Evolutionary conservation across 2,113 vertebrate genomes (phyloP), one percentile per base, ranked within the genome.

Genomic region (Symphodus melops): DNA sequence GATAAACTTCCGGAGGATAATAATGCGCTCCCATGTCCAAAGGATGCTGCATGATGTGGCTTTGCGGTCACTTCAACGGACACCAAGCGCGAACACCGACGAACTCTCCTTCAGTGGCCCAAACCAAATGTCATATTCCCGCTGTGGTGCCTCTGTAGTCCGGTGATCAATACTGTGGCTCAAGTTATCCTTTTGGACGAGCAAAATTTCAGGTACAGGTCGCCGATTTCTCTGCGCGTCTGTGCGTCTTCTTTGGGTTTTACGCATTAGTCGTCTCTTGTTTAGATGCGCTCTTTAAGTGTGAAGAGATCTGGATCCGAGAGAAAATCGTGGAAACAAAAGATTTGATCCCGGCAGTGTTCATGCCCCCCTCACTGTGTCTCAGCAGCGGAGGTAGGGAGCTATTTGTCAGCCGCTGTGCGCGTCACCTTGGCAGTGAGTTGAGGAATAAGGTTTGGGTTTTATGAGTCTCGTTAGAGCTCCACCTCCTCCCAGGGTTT

Each of bases 1-100:
- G 94, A 37, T 96, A 96, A 21, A 92, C 92, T 46, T 97, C 97
- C 39, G 94, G 94, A 8, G 95, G 95, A 65, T 95, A 96, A 72
- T 94, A 97, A 87, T 95, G 96, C 39, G 95, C 93, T 59, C 95
- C 95, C 59, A 96, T 76, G 59, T 98, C 97, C 92, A 97, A 84
- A 16, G 92, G 96, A 93, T 96, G 96, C 94, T 97, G 97, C 97
- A 97, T 97, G 62, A 81, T 95, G 64, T 72, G 67, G 68, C 82
- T 41, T 77, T 54, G 69, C 62, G 58, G 62, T 79, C 70, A 67
- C 75, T 61, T 68, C 33, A 21, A 68, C 49, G 68, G 39, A 83
- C 52, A 63, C 28, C 28, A 49, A 52, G 3, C 75, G 61, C 41
- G 54, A 41, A 21, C 46, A 68, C 13, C 52, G 55, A 59, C 13